Evolutionary conservation across 2,113 vertebrate species (phyloP).

Genomic region (Conger conger): DNA sequence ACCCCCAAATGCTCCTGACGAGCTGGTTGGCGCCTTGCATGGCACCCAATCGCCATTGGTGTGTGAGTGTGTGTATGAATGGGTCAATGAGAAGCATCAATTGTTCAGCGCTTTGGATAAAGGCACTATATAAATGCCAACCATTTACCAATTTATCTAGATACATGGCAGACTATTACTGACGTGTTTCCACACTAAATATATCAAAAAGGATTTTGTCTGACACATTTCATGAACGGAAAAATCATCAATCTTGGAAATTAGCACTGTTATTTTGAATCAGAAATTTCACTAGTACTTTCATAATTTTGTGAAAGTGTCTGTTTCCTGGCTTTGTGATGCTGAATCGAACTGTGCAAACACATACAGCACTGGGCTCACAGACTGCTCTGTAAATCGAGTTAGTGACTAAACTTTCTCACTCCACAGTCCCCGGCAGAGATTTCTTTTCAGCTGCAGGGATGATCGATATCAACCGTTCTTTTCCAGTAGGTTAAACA

Average conservation of each 20-base stretch:
- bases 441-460: not conserved
- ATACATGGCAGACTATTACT: too few relatives aligned
- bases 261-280: not conserved
- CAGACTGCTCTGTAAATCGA: not conserved
- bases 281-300: not conserved
- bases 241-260: not conserved
- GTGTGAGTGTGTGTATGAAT: too few relatives aligned
- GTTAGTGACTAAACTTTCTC: not conserved
- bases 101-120: too few relatives aligned
- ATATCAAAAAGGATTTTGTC: not conserved
- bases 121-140: too few relatives aligned
- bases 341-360: not conserved
- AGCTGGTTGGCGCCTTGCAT: too few relatives aligned
- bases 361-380: not conserved
- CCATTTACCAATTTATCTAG: too few relatives aligned
- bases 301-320: not conserved
- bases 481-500: not conserved
- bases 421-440: not conserved
- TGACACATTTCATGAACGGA: not conserved
- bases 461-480: not conserved
- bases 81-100: too few relatives aligned
- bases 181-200: too few relatives aligned
- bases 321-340: too few relatives aligned
- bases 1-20: too few relatives aligned
- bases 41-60: too few relatives aligned